Base-by-base conservation (phyloP, 2,888 invertebrate genomes). In the Drosophila cracens region DNA sequence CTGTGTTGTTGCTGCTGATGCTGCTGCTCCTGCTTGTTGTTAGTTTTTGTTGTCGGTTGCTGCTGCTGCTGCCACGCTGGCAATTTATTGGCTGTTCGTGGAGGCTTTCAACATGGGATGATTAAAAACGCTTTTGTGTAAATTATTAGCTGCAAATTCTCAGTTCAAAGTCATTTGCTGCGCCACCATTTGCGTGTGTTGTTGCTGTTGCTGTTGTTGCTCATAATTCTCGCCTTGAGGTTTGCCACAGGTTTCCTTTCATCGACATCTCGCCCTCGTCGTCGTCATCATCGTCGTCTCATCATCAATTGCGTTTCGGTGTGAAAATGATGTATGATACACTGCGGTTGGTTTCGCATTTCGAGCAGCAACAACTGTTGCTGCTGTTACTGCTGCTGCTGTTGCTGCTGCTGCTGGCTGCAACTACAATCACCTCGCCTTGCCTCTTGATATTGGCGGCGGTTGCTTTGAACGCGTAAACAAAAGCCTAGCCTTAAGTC, bases 111-210 rank as follows among this genome's bases (percentile, higher is more conserved):
- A 56, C 67, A 74, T 66, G 79, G 88, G 69, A 88, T 87, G 90
- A 87, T 90, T 87, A 90, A 90, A 90, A 90, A 88, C 82, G 86
- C 83, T 90, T 87, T 87, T 88, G 90, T 90, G 83, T 86, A 90
- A 88, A 86, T 90, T 88, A 90, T 90, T 88, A 87, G 87, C 90
- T 88, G 88, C 87, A 89, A 89, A 90, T 87, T 87, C 74, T 77
- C 87, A 85, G 82, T 77, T 82, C 79, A 82, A 82, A 82, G 76
- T 82, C 81, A 77, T 82, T 82, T 82, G 82, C 76, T 82, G 76
- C 70, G 69, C 76, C 76, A 69, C 60, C 69, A 71, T 31, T 46
- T 58, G 57, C n/a, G 49, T 65, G 31, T 63, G 67, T 36, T 69
- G 52, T 57, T 79, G 67, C 62, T 67, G 68, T 31, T 79, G 75